These are phyloP conservation scores for Drosophila mercatorum DNA, from an alignment of 2,888 invertebrate species.

Conservation along the genomic window DNA sequence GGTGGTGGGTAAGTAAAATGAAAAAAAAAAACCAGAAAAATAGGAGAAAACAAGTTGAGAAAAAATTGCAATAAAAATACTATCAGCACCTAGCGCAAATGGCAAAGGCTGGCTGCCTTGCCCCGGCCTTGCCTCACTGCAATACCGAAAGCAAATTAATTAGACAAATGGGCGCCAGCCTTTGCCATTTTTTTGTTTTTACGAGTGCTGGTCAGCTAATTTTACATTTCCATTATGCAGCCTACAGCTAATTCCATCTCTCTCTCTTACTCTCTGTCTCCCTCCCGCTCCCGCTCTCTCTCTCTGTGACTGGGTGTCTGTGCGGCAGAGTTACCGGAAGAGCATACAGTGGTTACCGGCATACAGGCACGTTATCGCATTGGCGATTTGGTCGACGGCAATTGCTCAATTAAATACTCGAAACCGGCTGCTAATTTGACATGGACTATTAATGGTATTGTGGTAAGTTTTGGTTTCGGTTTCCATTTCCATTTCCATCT, in stretches of 20 bases:
- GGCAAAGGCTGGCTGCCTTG: slow-evolving; percentile 49
- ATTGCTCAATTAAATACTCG: slow-evolving; percentile 86
- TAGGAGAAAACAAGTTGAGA: background rate
- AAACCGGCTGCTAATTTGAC: slow-evolving; percentile 87
- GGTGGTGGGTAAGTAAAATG: slow-evolving; percentile 83
- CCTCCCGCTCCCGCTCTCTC: background rate
- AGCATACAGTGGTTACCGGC: slow-evolving; percentile 86
- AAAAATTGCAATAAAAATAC: slow-evolving; percentile 23
- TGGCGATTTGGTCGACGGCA: slow-evolving; percentile 86
- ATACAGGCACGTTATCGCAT: slow-evolving; percentile 86
- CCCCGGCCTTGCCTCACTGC: slow-evolving; percentile 9
- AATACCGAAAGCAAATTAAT: slow-evolving; percentile 79
- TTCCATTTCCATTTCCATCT: slow-evolving; percentile 28
- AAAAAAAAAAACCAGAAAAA: slow-evolving; percentile 1
- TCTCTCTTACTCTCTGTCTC: slow-evolving; percentile 16
- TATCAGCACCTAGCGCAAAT: slow-evolving; percentile 26
- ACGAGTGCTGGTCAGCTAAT: slow-evolving; percentile 54
- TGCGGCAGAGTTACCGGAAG: slow-evolving; percentile 85
- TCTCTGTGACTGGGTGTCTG: slow-evolving; percentile 13
- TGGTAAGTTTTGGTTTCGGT: slow-evolving; percentile 83
- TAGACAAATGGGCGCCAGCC: slow-evolving; percentile 78
- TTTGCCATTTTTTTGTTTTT: slow-evolving; percentile 24
- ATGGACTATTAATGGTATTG: slow-evolving; percentile 87
- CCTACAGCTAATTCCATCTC: slow-evolving; percentile 17
- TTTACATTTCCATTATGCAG: slow-evolving; percentile 65